Evolutionary conservation across 1,140 invertebrate species (phyloP).

Genomic region (Drosophila prosaltans): DNA sequence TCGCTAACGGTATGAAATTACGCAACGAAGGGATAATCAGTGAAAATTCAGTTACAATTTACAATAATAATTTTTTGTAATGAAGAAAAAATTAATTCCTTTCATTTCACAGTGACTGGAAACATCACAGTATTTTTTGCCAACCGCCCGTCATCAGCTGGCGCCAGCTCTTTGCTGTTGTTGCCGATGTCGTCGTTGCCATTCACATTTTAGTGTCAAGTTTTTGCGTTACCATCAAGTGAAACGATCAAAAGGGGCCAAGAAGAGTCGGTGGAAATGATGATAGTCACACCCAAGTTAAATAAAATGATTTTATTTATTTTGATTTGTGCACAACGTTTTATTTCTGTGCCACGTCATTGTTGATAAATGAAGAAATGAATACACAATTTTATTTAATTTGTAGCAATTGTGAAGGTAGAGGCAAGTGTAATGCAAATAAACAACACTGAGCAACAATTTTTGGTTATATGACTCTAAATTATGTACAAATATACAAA

Average conservation of each 20-base stretch:
- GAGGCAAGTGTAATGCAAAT: constrained; percentile 18
- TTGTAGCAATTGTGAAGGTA: constrained; percentile 28
- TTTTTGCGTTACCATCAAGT: constrained; percentile 33
- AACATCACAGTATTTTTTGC: not conserved
- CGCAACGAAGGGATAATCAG: no score
- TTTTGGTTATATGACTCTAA: not conserved
- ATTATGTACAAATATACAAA: no score
- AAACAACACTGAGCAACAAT: not conserved
- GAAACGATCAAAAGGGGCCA: constrained; percentile 6
- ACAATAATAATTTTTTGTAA: no score
- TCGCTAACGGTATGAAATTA: no score
- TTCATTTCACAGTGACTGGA: not conserved
- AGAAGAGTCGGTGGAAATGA: not conserved
- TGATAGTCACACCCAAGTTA: constrained; percentile 20
- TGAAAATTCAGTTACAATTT: no score
- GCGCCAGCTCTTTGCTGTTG: constrained; percentile 36
- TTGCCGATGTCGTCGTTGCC: constrained; percentile 17
- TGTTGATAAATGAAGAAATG: constrained; percentile 56
- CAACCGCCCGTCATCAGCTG: constrained; percentile 36
- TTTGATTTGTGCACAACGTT: constrained; percentile 47
- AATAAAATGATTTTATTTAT: constrained; percentile 30
- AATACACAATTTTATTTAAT: constrained; percentile 21
- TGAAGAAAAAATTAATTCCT: no score
- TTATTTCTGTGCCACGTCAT: constrained; percentile 60
- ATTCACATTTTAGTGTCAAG: constrained; percentile 36